phyloP scores from a whole-genome alignment of 2,797 vertebrate genomes.

The Sardinella longiceps region DNA sequence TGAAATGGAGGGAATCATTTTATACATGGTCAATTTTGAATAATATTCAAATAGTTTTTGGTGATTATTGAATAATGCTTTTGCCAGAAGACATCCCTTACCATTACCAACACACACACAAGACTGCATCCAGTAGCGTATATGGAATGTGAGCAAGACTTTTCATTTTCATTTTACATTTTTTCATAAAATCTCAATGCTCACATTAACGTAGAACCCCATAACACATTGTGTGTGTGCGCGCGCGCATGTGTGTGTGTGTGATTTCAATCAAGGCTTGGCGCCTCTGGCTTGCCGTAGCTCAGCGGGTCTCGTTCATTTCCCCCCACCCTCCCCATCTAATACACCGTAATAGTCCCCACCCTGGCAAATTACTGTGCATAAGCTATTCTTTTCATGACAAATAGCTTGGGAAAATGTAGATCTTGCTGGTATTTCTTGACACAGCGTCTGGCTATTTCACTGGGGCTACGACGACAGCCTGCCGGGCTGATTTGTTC shows the following conservation, averaged over 20 bases:
- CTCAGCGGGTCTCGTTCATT: background rate
- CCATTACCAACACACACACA: background rate
- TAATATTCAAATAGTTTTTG: too few species aligned
- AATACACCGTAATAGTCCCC: background rate
- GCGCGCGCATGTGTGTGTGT: too few species aligned
- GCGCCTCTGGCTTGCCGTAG: slow-evolving; percentile 12
- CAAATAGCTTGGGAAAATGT: slow-evolving; percentile 6
- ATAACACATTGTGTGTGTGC: background rate
- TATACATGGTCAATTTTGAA: too few species aligned
- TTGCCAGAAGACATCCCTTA: too few species aligned
- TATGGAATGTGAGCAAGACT: background rate
- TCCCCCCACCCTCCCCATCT: background rate
- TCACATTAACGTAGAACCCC: background rate
- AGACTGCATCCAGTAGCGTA: background rate
- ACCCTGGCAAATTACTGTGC: slow-evolving; percentile 17
- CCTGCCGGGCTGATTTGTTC: slow-evolving; percentile 18
- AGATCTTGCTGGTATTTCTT: slow-evolving; percentile 21
- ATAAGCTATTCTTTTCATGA: slow-evolving; percentile 22
- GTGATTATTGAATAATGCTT: too few species aligned
- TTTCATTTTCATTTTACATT: too few species aligned
- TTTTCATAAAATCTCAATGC: background rate
- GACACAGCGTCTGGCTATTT: background rate
- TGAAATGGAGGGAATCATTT: too few species aligned
- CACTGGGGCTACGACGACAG: background rate
- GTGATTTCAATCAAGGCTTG: slow-evolving; percentile 14